Evolutionary conservation across 2,888 invertebrate genomes (phyloP), one percentile per base, ranked within the genome.

Genomic region (Drosophila meridiana): DNA sequence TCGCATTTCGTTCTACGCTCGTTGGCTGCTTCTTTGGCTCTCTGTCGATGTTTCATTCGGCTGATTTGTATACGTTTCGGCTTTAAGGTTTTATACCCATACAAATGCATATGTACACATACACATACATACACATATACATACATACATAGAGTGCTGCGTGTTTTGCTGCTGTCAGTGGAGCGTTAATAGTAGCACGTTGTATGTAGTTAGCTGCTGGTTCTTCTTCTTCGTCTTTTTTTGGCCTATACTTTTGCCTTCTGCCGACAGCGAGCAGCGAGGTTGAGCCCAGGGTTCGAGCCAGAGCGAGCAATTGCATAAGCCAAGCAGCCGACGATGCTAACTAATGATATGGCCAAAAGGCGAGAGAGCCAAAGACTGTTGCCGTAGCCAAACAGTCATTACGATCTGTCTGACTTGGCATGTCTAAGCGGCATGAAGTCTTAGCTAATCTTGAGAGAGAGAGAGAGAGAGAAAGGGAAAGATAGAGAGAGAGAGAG

Each of bases 21-120:
- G 83, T 79, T 86, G 86, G 73, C 64, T 89, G 86, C 79, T 77
- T 62, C 69, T 55, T 88, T 88, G 69, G 69, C 77, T 77, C 71
- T 84, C 72, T 82, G 85, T 85, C 85, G 89, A 85, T 89, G 89
- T 85, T 85, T 89, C 89, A 85, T 85, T 87, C 85, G 82, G 88
- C 69, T 85, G 89, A 85, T 89, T 87, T 89, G 87, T 83, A 69
- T 83, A 70, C 69, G 71, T 87, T 67, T 80, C 73, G 64, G 76
- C 47, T 69, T 56, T 69, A 64, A 59, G 69, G 48, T 57, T 69
- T 73, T 53, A 55, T 64, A 61, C 48, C 28, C n/a, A 55, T 53
- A 40, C 20, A 26, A 11, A 28, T 28, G 45, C 38, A 58, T 36
- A 60, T 30, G n/a, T 9, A 28, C 14, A 57, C n/a, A 2, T 14